Evolutionary conservation across 2,888 invertebrate species (phyloP).

Genomic region (Leptarthrus brevirostris): DNA sequence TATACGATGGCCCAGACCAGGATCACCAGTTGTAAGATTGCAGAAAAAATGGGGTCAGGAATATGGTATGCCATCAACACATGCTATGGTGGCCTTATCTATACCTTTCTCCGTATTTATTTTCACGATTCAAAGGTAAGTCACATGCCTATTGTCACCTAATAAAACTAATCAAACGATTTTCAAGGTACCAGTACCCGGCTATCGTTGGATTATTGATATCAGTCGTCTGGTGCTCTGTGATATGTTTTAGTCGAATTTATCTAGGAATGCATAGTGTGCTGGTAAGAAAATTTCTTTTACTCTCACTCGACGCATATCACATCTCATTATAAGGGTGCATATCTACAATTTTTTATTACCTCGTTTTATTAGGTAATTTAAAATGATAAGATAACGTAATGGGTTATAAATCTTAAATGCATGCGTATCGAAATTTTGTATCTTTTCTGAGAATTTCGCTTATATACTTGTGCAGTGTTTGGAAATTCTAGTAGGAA

Average conservation of each 20-base stretch:
- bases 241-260: slow-evolving; percentile 86
- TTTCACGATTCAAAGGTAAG: slow-evolving; percentile 75
- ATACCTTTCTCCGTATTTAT: slow-evolving; percentile 87
- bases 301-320: background rate
- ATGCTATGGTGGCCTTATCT: slow-evolving; percentile 90
- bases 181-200: slow-evolving; percentile 77
- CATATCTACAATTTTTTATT: too few relatives aligned
- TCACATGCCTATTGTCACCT: background rate
- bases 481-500: too few relatives aligned
- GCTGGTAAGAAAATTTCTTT: slow-evolving; percentile 72
- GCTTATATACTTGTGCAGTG: too few relatives aligned
- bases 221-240: slow-evolving; percentile 76
- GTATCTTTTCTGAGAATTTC: too few relatives aligned
- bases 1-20: slow-evolving; percentile 86
- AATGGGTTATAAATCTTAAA: too few relatives aligned
- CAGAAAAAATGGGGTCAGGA: slow-evolving; percentile 91
- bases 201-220: slow-evolving; percentile 71
- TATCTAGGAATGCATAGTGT: slow-evolving; percentile 95
- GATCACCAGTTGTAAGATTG: slow-evolving; percentile 83
- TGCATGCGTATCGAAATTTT: too few relatives aligned
- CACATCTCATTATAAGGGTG: too few relatives aligned
- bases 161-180: background rate
- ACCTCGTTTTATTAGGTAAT: too few relatives aligned
- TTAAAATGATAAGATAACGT: too few relatives aligned
- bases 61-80: slow-evolving; percentile 96